phyloP scores from a whole-genome alignment of 2,113 vertebrate genomes.

The Dasyprocta punctata region DNA sequence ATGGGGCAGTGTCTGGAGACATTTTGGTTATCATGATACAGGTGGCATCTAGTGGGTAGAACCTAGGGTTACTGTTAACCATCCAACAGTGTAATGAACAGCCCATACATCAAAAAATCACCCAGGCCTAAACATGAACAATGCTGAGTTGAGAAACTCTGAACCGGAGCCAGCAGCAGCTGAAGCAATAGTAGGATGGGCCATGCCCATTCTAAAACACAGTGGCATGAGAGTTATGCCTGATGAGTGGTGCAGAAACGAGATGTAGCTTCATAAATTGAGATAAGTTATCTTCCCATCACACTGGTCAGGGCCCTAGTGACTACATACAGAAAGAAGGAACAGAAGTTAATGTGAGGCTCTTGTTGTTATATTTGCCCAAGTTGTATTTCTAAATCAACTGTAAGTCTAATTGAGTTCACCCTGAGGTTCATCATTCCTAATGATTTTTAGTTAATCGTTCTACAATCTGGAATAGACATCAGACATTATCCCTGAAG shows the following conservation, averaged over 20 bases:
- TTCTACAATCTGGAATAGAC: neutral
- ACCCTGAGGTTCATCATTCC: neutral
- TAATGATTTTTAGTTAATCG: neutral
- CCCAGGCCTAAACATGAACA: neutral
- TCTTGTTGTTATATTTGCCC: neutral
- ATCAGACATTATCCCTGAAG: conserved; percentile 30
- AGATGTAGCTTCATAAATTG: neutral
- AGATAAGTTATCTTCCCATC: neutral
- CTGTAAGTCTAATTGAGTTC: neutral
- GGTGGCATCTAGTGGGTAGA: neutral
- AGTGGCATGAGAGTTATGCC: neutral
- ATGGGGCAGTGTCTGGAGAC: neutral
- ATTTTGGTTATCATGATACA: neutral
- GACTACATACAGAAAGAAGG: neutral
- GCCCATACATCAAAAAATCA: neutral
- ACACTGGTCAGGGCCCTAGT: neutral
- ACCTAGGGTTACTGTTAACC: neutral
- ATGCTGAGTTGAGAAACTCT: neutral
- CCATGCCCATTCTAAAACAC: neutral
- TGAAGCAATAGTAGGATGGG: neutral
- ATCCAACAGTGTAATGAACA: neutral
- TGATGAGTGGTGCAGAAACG: neutral
- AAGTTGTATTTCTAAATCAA: conserved; percentile 17
- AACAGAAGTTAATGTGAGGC: neutral
- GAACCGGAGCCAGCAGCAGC: neutral